phyloP scores from a whole-genome alignment of 2,888 invertebrate species.

The Cheilosia grossa region DNA sequence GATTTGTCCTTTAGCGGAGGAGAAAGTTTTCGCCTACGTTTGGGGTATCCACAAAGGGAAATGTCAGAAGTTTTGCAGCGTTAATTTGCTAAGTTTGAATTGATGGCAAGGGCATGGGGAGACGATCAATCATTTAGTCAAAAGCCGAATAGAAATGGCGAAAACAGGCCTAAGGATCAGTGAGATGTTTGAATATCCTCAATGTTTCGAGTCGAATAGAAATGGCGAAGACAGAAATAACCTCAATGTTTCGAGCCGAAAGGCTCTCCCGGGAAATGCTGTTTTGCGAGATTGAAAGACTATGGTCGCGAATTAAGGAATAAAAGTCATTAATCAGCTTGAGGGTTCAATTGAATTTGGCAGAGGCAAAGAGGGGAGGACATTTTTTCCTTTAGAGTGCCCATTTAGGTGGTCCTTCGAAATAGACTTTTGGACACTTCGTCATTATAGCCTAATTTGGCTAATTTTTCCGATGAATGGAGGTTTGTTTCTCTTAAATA shows the following conservation, averaged over 20 bases:
- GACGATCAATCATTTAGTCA: constrained; percentile 49
- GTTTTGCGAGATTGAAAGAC: not conserved
- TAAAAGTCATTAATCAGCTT: too few relatives aligned
- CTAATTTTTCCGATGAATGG: too few relatives aligned
- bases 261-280: constrained; percentile 1
- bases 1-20: constrained; percentile 24
- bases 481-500: too few relatives aligned
- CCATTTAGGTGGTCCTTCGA: too few relatives aligned
- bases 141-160: not conserved
- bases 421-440: too few relatives aligned
- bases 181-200: constrained; percentile 19
- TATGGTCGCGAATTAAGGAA: not conserved
- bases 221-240: not conserved
- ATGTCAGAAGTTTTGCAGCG: constrained; percentile 42
- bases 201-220: not conserved
- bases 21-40: constrained; percentile 42
- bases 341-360: too few relatives aligned
- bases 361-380: too few relatives aligned
- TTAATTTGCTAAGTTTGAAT: constrained; percentile 29
- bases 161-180: constrained; percentile 5
- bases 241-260: not conserved
- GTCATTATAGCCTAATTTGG: too few relatives aligned
- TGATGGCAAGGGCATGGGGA: constrained; percentile 6
- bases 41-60: constrained; percentile 29
- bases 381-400: too few relatives aligned